Base-by-base conservation (phyloP, 2,113 vertebrate genomes). In the Ptychochromis oligacanthus region DNA sequence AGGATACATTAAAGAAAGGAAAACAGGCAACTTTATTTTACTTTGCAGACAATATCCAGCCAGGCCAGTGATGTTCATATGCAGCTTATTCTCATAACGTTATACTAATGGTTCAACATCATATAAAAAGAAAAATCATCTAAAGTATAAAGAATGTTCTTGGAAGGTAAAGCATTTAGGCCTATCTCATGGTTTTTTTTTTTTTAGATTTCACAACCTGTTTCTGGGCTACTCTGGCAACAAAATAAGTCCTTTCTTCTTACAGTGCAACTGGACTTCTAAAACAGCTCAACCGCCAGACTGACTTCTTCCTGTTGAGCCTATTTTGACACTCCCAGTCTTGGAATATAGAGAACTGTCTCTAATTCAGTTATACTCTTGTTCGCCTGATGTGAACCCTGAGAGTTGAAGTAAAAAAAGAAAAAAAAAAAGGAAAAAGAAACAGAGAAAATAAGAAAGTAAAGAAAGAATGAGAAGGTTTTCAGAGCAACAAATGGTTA, bases 291-390 rank as follows among this genome's bases (percentile, higher is more conserved):
- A 24, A 38, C 15, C 13, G 3, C 76, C 62, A 86, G 57, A 40
- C 61, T 17, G 34, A 67, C 55, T 78, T 87, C 81, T 81, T 87
- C 60, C 77, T 83, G 38, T 52, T 65, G 26, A 62, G 72, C 43
- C 57, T 84, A 75, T 87, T 78, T 85, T 56, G 54, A 83, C 77
- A 83, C 36, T 78, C 18, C 1, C 46, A 60, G 3, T 75, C 52
- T 5, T 24, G 34, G 67, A 82, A 52, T 43, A 46, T 52, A 52
- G 49, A 72, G 26, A 76, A 7, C 20, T 46, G 77, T 4, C 28
- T 59, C 64, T 59, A 80, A 74, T 72, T 34, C 67, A 38, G 46
- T 59, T 82, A 49, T 26, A 4, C 17, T 77, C 24, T 6, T 7
- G n/a, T 74, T 43, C 1, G n/a, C 26, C 20, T 80, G 26, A 22